A percentile compares a stretch with the other conserved stretches of the same genome.
These are phyloP conservation scores for Capreolus pygargus DNA, from an alignment of 2,113 vertebrate genomes.

Conservation along the genomic window DNA sequence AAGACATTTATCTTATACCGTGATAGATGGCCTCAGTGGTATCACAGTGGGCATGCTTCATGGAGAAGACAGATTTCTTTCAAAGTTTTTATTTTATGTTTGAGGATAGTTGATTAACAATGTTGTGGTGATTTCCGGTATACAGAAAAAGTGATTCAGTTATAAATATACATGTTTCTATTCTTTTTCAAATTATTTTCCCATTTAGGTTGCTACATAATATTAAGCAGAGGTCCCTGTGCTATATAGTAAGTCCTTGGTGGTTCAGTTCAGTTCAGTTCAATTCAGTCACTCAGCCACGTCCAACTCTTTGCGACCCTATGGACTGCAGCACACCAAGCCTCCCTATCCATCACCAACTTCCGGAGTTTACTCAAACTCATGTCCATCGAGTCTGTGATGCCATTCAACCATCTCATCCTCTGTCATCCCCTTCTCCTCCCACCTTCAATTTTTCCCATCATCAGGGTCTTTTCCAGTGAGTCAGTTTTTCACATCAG, in stretches of 20 bases:
- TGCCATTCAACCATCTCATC: background rate
- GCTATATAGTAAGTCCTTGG: background rate
- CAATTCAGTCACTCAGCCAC: background rate
- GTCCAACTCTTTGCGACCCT: background rate
- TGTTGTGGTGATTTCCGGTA: background rate
- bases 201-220: background rate
- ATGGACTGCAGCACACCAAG: background rate
- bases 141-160: background rate
- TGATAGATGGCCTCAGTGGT: background rate
- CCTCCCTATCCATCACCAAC: background rate
- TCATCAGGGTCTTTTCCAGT: background rate
- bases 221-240: background rate
- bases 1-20: background rate
- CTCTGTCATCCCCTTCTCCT: background rate
- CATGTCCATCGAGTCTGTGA: accelerated
- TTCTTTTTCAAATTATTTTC: background rate
- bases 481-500: background rate
- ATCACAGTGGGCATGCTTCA: background rate
- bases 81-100: background rate
- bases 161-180: background rate
- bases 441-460: background rate
- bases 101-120: background rate
- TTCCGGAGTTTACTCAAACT: background rate
- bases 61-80: background rate
- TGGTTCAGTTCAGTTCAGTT: background rate